phyloP scores from a whole-genome alignment of 1,140 invertebrate species.

The Trachymyrmex cornetzi region DNA sequence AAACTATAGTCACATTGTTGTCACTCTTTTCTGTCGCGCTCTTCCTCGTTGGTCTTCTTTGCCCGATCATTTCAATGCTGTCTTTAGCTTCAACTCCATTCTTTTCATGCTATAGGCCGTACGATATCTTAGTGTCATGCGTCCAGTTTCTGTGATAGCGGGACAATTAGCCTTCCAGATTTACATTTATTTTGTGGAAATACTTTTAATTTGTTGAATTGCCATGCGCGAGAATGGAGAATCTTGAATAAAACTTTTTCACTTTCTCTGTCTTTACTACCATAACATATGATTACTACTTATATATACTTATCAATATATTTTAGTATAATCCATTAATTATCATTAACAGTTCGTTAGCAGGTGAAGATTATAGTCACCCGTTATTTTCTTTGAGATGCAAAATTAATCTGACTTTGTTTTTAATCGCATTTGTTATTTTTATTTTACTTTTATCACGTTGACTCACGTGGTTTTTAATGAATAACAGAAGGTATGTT shows the following conservation, averaged over 20 bases:
- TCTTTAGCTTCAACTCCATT: conserved; percentile 45
- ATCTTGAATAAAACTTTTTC: not conserved
- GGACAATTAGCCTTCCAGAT: conserved; percentile 16
- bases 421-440: conserved; percentile 5
- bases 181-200: not conserved
- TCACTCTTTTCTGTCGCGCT: conserved; percentile 72
- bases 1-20: conserved; percentile 85
- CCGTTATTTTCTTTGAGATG: not conserved
- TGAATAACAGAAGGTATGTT: conserved; percentile 6
- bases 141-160: conserved; percentile 15
- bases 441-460: conserved; percentile 1
- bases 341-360: not conserved
- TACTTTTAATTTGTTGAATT: not conserved
- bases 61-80: conserved; percentile 24
- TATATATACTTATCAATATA: too few relatives aligned
- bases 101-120: conserved; percentile 18
- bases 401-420: not conserved
- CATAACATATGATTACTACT: not conserved
- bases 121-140: conserved; percentile 13
- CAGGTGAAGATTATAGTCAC: not conserved
- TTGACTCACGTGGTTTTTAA: conserved; percentile 20
- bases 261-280: not conserved
- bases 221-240: not conserved
- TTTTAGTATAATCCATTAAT: not conserved
- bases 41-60: conserved; percentile 5